These are phyloP conservation scores for Xenops minutus DNA, from an alignment of 2,797 vertebrate genomes.

Conservation along the genomic window DNA sequence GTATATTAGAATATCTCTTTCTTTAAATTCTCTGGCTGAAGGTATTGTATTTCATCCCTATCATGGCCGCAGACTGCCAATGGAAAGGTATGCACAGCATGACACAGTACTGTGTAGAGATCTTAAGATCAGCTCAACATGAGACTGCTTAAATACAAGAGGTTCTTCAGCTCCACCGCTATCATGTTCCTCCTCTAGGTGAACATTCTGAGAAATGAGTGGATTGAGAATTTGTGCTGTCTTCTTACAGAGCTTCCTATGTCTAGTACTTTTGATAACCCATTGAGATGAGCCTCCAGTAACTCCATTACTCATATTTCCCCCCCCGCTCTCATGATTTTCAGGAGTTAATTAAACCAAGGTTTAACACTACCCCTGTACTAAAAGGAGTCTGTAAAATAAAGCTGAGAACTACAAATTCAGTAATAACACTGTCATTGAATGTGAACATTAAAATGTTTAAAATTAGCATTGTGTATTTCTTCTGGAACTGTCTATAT, in stretches of 20 bases:
- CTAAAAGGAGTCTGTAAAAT: not conserved
- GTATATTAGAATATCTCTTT: not conserved
- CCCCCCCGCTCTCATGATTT: not conserved
- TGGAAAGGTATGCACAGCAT: not conserved
- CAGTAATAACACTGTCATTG: not conserved
- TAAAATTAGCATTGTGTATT: not conserved
- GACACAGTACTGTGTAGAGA: fast-evolving
- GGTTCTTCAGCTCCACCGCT: not conserved
- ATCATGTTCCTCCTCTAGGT: not conserved
- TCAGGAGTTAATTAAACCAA: not conserved
- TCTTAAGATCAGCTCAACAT: not conserved
- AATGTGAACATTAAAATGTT: not conserved
- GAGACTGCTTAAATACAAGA: not conserved
- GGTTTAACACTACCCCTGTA: not conserved
- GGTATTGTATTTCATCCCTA: not conserved
- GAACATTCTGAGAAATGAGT: not conserved
- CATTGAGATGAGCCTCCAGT: not conserved
- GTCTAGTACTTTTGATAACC: not conserved
- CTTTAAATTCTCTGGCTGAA: not conserved
- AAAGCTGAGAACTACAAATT: not conserved
- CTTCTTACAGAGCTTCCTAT: not conserved
- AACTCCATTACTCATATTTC: fast-evolving
- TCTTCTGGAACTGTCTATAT: not conserved
- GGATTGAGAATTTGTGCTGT: not conserved
- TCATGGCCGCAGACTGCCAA: fast-evolving